Evolutionary conservation across 2,797 vertebrate genomes (phyloP).

Genomic region (Rhadinocentrus ornatus): DNA sequence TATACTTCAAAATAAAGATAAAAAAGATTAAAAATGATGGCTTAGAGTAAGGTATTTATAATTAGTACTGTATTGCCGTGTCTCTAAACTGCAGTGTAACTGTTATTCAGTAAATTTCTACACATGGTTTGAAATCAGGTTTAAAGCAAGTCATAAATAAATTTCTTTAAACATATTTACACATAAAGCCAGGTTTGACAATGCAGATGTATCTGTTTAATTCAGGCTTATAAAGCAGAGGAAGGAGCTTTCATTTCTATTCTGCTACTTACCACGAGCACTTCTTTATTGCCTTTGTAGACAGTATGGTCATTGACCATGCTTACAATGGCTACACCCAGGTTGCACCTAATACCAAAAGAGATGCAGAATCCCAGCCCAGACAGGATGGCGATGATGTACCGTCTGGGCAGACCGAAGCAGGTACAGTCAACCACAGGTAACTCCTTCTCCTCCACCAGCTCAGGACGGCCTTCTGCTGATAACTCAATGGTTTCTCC

Average conservation of each 20-base stretch:
- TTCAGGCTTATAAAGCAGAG: neutral
- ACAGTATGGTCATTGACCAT: conserved; percentile 96
- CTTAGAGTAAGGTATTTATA: neutral
- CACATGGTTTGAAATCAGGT: neutral
- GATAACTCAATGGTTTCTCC: conserved; percentile 92
- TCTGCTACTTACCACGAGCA: conserved; percentile 85
- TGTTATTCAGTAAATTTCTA: neutral
- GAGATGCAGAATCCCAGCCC: conserved; percentile 96
- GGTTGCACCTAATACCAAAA: conserved; percentile 96
- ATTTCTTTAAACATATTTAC: neutral
- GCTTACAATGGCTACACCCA: conserved; percentile 94
- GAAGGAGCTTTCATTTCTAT: neutral
- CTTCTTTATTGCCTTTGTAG: conserved; percentile 86
- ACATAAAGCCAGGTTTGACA: neutral
- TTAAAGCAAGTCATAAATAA: conserved; percentile 2
- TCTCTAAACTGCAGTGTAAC: neutral
- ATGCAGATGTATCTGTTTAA: neutral
- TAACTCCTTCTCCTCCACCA: conserved; percentile 84
- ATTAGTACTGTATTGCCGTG: neutral
- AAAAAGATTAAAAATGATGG: neutral
- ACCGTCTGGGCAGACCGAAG: conserved; percentile 91
- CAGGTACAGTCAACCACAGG: conserved; percentile 93
- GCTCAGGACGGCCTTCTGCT: conserved; percentile 87
- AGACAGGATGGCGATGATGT: conserved; percentile 94
- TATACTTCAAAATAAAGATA: neutral